Evolutionary conservation across 2,797 vertebrate genomes (phyloP), one percentile per base, ranked within the genome.

Genomic region (Cynodonichthys magdalenae): DNA sequence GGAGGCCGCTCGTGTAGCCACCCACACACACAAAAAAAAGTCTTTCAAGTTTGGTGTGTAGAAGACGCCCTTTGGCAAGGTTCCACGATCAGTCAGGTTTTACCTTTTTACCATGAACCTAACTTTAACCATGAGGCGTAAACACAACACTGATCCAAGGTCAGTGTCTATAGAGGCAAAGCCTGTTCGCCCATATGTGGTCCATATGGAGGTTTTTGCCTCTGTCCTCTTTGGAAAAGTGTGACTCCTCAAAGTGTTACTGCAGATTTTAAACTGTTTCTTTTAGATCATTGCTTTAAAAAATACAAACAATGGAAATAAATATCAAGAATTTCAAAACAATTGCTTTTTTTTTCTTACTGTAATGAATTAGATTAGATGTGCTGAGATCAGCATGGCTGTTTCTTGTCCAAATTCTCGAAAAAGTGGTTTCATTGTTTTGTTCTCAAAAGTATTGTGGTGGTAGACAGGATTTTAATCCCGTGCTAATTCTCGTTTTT

Each of bases 121-220:
- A 80, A 87, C 81, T 88, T 84, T 84, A 90, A 89, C 82, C 91
- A 88, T 87, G 77, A 89, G 82, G 82, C 79, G 59, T 74, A 83
- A 86, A 83, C 79, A 66, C 71, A 34, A 79, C 70, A 74, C 87
- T 89, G 89, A 91, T 88, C 87, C 88, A 64, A 83, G 89, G 90
- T 86, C 90, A 87, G 87, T 81, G 77, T 87, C 82, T 83, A 59
- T 61, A 86, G n/a, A n/a, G 84, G 81, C 81, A 75, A 83, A 68
- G 70, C 78, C 69, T 71, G 74, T 79, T 87, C 75, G 79, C 63
- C 77, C 91, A 91, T 84, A 89, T 92, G 91, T 84, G 68, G 71
- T 74, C 89, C 91, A 92, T 87, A 90, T 92, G 90, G 75, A 81
- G 59, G 36, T 53, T 41, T 70, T 91, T 89, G 82, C 80, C 34